Base-by-base conservation (phyloP, 2,113 vertebrate genomes). In the Nanorana parkeri region DNA sequence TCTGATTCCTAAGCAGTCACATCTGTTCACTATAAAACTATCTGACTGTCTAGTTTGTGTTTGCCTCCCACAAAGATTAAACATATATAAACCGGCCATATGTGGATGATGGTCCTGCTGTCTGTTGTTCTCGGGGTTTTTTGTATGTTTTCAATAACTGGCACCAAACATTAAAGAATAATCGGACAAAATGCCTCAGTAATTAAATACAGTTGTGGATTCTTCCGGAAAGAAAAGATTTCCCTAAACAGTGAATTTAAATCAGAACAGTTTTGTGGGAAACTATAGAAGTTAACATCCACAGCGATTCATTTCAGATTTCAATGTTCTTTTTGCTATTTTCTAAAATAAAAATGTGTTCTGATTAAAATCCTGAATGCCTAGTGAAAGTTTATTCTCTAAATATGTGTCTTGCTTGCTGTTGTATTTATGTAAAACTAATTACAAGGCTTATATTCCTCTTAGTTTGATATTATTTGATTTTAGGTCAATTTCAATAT, bases 31-130 rank as follows among this genome's bases (percentile, higher is more conserved):
- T 26, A 71, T 69, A 17, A 54, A 28, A 26, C 4, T 73, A 54
- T 73, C 15, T 56, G 17, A 55, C 51, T 55, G 69, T 73, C 69
- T 29, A 32, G 52, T 73, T 72, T 72, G 52, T 28, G 55, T 73
- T 56, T 74, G 24, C 71, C 71, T 74, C 54, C 71, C 28, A 74
- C 71, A 74, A 58, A 58, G 24, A 24, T 32, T 26, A 74, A 54
- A 26, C 19, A 58, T 32, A 55, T 74, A 58, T 60, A 74, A 32
- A 26, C 29, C 36, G 23, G 16, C 54, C 54, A 58, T 36, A 74
- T 60, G 71, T 32, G 54, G 19, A 58, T 1, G 28, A 74, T n/a
- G 24, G 19, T 20, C 1, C 54, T 36, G 54, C 15, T 74, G 58
- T 74, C 52, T 74, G 26, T 74, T 19, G 26, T 32, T 58, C 32